These are phyloP conservation scores for Atta cephalotes DNA, from an alignment of 1,140 invertebrate species.

Conservation along the genomic window DNA sequence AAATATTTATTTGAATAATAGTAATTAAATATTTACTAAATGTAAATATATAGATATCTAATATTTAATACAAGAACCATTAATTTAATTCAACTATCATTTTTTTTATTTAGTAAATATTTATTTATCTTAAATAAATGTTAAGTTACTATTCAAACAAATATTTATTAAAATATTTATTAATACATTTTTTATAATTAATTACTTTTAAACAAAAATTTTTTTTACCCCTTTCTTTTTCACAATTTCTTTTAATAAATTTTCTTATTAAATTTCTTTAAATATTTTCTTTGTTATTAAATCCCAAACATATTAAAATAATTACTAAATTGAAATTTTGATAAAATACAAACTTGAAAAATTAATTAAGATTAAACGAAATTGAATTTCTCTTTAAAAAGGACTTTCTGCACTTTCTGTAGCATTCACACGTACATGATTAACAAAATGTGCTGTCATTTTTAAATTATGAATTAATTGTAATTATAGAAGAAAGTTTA, in stretches of 20 bases:
- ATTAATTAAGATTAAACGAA: not conserved
- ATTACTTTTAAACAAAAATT: not conserved
- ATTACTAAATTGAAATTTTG: not conserved
- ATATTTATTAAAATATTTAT: too few species aligned
- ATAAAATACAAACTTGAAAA: not conserved
- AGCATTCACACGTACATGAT: not conserved
- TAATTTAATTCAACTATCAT: too few species aligned
- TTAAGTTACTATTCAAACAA: too few species aligned
- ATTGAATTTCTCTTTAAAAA: not conserved
- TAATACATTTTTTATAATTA: not conserved
- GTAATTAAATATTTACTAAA: too few species aligned
- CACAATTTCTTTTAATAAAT: not conserved
- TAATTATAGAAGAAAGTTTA: not conserved
- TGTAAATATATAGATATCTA: too few species aligned
- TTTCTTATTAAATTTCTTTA: constrained; percentile 3
- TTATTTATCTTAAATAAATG: too few species aligned
- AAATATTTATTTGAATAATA: too few species aligned
- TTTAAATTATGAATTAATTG: not conserved
- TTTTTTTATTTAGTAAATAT: too few species aligned
- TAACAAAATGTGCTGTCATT: not conserved
- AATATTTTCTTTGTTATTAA: not conserved
- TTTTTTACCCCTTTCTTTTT: not conserved
- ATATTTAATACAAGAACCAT: too few species aligned
- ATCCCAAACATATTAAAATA: not conserved
- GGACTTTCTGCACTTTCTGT: not conserved